These are phyloP conservation scores for Heliconius melpomene DNA, from an alignment of 1,140 invertebrate genomes.

Conservation along the genomic window DNA sequence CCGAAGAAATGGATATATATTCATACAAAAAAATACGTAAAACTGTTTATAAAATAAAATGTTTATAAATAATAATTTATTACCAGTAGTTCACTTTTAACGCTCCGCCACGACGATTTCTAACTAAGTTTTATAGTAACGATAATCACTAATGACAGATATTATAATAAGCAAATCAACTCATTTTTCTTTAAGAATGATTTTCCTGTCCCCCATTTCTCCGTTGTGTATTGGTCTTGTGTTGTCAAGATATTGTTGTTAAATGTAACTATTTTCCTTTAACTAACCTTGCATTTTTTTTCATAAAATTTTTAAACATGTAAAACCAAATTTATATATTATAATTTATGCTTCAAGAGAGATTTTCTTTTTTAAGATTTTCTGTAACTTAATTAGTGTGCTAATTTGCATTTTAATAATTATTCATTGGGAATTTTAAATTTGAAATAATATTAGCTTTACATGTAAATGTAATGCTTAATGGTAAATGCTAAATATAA, in stretches of 20 bases:
- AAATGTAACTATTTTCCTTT: neutral
- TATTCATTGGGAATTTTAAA: too few species aligned
- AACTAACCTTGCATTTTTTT: neutral
- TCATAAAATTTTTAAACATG: neutral
- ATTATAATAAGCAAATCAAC: neutral
- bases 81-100: too few species aligned
- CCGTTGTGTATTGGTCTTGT: neutral
- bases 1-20: too few species aligned
- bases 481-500: too few species aligned
- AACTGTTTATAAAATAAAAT: too few species aligned
- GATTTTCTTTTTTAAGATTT: neutral
- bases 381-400: too few species aligned
- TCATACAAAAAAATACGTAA: too few species aligned
- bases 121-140: neutral
- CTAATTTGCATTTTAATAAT: too few species aligned
- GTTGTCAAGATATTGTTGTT: neutral
- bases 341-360: neutral
- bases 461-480: too few species aligned
- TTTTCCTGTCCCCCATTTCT: neutral
- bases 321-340: neutral
- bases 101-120: too few species aligned
- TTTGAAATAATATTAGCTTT: too few species aligned
- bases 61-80: too few species aligned
- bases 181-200: neutral
- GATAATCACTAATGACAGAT: neutral